A percentile compares a stretch with the other conserved stretches of the same genome.
phyloP scores from a whole-genome alignment of 2,113 vertebrate genomes.

The Sebastes schlegelii region DNA sequence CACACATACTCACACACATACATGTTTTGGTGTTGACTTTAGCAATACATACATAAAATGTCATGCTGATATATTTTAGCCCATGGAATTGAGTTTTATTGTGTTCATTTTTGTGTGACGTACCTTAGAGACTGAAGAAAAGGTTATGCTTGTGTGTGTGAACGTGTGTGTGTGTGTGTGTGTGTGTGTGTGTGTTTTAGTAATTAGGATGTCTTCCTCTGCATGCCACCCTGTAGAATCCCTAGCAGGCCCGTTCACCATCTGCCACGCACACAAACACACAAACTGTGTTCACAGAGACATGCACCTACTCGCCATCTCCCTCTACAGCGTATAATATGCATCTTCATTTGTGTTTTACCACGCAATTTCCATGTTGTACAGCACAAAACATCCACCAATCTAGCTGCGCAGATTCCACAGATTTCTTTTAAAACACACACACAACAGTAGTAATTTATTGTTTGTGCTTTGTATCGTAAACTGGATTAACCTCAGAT shows the following conservation, averaged over 20 bases:
- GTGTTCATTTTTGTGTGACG: not conserved
- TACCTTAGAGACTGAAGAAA: not conserved
- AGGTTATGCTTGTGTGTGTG: not conserved
- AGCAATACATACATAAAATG: too few species aligned
- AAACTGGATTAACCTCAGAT: conserved; percentile 22
- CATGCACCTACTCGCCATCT: conserved; percentile 1
- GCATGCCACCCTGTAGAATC: conserved; percentile 56
- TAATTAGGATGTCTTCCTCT: conserved; percentile 67
- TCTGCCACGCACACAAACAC: conserved; percentile 59
- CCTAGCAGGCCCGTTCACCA: conserved; percentile 69
- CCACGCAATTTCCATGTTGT: not conserved
- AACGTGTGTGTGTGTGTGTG: not conserved
- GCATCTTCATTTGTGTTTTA: not conserved
- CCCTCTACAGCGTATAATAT: not conserved
- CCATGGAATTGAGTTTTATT: not conserved
- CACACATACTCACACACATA: not conserved
- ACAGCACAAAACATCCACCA: not conserved
- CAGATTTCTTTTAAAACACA: not conserved
- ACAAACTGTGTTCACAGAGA: conserved; percentile 9
- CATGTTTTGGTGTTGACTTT: not conserved
- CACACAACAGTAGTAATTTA: not conserved
- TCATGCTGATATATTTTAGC: too few species aligned
- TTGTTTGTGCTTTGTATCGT: conserved; percentile 4
- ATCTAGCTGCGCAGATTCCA: not conserved
- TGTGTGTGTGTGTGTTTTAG: conserved; percentile 38